Conservation (phyloP, 2,113 vertebrate species). For the Actinemys pallida region DNA sequence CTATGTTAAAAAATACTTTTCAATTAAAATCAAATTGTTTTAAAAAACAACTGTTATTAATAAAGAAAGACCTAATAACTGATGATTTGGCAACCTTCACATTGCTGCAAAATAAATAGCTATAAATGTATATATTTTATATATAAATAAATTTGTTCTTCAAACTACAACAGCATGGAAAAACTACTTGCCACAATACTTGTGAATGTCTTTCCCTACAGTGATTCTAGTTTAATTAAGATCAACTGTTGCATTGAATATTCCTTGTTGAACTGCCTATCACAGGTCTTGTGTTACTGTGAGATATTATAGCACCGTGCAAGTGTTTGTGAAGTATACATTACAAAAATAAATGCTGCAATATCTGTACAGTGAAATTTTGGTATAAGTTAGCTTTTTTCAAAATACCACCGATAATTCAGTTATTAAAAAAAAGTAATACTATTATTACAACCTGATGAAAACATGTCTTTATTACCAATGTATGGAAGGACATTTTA, state of each 20-base stretch:
- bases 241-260: background rate
- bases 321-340: background rate
- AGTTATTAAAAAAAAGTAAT: background rate
- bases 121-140: background rate
- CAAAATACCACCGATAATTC: background rate
- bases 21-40: background rate
- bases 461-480: rapidly evolving
- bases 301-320: background rate
- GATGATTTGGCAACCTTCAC: background rate
- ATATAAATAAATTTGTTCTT: background rate
- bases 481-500: background rate
- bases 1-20: background rate
- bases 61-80: background rate
- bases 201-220: background rate
- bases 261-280: background rate
- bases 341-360: background rate
- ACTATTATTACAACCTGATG: background rate
- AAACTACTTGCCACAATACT: background rate
- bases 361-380: background rate
- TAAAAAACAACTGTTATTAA: background rate
- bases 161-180: background rate
- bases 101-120: background rate
- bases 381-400: background rate
- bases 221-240: background rate
- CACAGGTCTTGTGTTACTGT: background rate